These are phyloP conservation scores for Minunthozetes semirufus DNA, from an alignment of 2,888 invertebrate genomes.

Conservation along the genomic window DNA sequence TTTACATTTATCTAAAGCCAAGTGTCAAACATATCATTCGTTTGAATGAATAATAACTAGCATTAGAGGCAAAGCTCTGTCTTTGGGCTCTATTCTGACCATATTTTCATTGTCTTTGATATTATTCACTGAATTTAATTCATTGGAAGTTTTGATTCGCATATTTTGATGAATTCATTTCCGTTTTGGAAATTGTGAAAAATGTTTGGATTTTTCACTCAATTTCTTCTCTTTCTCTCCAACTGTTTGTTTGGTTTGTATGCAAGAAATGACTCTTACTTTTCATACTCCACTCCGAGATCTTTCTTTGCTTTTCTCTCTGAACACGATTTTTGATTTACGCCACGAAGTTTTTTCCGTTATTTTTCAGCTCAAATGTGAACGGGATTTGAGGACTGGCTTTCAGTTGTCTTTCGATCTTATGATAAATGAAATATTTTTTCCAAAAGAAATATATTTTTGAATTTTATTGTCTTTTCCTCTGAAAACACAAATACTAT, in stretches of 20 bases:
- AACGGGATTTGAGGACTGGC: not conserved
- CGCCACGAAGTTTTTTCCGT: not conserved
- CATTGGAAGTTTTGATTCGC: not conserved
- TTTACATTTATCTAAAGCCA: not conserved
- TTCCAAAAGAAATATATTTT: not conserved
- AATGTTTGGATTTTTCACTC: not conserved
- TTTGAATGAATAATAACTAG: not conserved
- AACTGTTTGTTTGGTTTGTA: not conserved
- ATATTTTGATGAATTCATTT: constrained; percentile 16
- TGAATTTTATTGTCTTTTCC: not conserved
- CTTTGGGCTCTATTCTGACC: not conserved
- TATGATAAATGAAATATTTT: constrained; percentile 1
- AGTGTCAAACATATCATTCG: constrained; percentile 8
- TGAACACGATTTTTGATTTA: not conserved
- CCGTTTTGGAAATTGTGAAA: constrained; percentile 13
- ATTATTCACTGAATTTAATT: not conserved
- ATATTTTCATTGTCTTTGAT: constrained; percentile 1
- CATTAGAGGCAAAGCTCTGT: not conserved
- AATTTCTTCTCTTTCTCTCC: not conserved
- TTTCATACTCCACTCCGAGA: not conserved
- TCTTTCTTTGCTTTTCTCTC: not conserved
- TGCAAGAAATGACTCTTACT: not conserved
- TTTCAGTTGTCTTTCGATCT: not conserved
- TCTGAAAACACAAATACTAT: not conserved
- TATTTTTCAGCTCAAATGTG: not conserved